Base-by-base conservation (phyloP, 2,113 vertebrate genomes). In the Parus major region DNA sequence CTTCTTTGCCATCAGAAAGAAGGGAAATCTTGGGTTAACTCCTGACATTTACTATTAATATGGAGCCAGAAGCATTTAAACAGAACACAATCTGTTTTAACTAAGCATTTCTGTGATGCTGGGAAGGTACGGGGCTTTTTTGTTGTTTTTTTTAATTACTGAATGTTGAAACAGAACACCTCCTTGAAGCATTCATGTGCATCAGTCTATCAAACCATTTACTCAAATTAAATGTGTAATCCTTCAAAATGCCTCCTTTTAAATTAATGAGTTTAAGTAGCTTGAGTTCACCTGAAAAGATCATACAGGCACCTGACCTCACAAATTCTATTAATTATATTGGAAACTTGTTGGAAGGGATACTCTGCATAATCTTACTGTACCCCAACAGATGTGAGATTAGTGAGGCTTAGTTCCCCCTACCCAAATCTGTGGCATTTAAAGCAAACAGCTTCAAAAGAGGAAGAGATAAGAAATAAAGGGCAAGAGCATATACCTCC, bases 221-320 rank as follows among this genome's bases (percentile, higher is more conserved):
- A 98, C 98, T 98, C 97, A 98, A 98, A 98, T 98, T 98, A 98
- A 98, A 98, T 97, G 97, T 98, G 98, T 98, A 98, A 98, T 98
- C 98, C 98, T 98, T 98, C 98, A 98, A 97, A 98, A 98, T 98
- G 97, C 98, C 97, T 98, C 98, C 98, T 98, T 98, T 98, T 98
- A 98, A 98, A 98, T 98, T 98, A 98, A 98, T 98, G 98, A 98
- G 98, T 98, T 98, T 98, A 98, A 98, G 98, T 97, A 98, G 98
- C 98, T 98, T 97, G 97, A 98, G 96, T 98, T 98, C 97, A 98
- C 98, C 98, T 98, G 98, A 98, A 98, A 98, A 98, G 97, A 98
- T 98, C 94, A 39, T 96, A 96, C 12, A 7, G 97, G 96, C 97
- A 98, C 97, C 98, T 98, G 97, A 98, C 98, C 98, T 97, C 95